These are phyloP conservation scores for Andrena flavipes DNA, from an alignment of 2,888 invertebrate genomes.

Conservation along the genomic window DNA sequence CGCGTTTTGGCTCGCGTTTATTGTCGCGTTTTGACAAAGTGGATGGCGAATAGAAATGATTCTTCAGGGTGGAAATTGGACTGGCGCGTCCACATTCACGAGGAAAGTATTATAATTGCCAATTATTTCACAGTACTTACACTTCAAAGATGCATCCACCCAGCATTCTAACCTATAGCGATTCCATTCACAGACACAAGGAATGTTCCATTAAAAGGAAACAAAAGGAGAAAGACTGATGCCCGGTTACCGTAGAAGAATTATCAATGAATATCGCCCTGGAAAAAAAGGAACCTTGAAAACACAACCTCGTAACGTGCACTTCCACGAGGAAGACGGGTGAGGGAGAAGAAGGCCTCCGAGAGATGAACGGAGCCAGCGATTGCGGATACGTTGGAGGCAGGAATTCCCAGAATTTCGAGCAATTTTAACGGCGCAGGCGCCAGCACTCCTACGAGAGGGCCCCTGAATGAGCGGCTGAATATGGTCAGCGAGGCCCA, in stretches of 20 bases:
- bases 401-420: conserved; percentile 82
- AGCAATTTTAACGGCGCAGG: conserved; percentile 84
- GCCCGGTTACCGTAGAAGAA: conserved; percentile 32
- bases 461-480: conserved; percentile 80
- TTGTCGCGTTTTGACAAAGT: conserved; percentile 9
- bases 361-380: conserved; percentile 54
- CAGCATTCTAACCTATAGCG: not conserved
- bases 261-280: conserved; percentile 49
- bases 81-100: not conserved
- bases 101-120: not conserved
- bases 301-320: conserved; percentile 12
- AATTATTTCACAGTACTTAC: not conserved
- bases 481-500: conserved; percentile 78
- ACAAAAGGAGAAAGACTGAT: not conserved
- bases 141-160: not conserved
- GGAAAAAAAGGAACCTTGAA: not conserved
- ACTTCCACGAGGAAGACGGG: conserved; percentile 1
- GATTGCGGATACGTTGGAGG: conserved; percentile 68
- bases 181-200: conserved; percentile 24
- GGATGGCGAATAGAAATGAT: conserved; percentile 41
- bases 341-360: conserved; percentile 31
- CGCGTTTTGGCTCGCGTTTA: conserved; percentile 41
- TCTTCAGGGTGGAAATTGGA: not conserved
- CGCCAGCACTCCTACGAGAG: conserved; percentile 78
- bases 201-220: not conserved